phyloP scores from a whole-genome alignment of 2,113 vertebrate genomes.

The Myotis brandtii region DNA sequence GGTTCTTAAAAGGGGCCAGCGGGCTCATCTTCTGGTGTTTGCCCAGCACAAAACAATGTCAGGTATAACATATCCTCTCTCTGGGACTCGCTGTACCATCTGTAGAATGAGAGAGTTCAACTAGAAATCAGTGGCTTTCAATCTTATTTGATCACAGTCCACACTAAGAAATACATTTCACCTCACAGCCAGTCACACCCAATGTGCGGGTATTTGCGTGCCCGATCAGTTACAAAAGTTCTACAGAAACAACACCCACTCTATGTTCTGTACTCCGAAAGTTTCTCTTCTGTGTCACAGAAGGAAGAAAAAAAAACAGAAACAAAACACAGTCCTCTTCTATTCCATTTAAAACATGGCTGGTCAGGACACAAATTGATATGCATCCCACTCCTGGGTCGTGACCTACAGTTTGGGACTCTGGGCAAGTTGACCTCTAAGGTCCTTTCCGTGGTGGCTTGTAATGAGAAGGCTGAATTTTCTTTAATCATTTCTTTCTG shows the following conservation, averaged over 20 bases:
- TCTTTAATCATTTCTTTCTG: not conserved
- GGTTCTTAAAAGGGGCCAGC: not conserved
- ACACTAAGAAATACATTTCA: not conserved
- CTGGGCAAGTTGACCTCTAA: not conserved
- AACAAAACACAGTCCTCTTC: not conserved
- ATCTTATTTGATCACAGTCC: not conserved
- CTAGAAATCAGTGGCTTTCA: not conserved
- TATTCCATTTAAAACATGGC: not conserved
- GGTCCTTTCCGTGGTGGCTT: not conserved
- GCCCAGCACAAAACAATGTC: accelerated
- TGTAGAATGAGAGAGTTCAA: not conserved
- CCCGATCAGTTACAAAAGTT: not conserved
- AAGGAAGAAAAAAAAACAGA: not conserved
- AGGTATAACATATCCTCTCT: not conserved
- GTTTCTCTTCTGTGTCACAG: not conserved
- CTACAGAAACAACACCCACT: not conserved
- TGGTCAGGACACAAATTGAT: too few species aligned
- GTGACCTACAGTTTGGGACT: not conserved
- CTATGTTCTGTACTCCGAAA: too few species aligned
- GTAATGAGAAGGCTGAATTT: not conserved
- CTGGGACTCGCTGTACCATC: not conserved
- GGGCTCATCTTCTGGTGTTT: not conserved
- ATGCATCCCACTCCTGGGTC: not conserved
- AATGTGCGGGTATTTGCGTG: accelerated
- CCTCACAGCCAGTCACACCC: accelerated